Percentiles rank a stretch among this genome's conserved stretches.
Evolutionary conservation across 2,888 invertebrate species (phyloP).

Genomic region (Drosophila sordidapex): DNA sequence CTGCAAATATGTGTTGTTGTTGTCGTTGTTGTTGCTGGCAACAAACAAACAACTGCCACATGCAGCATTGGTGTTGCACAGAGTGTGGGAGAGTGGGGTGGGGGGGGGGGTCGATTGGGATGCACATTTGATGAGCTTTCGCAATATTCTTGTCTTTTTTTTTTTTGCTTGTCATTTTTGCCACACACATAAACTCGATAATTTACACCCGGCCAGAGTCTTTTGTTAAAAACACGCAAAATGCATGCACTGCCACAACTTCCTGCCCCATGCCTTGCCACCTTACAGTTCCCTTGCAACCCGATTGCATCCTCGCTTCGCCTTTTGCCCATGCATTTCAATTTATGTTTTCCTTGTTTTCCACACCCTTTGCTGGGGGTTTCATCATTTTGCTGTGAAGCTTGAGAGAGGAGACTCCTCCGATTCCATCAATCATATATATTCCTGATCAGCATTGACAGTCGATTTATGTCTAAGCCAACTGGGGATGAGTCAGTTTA

Average conservation of each 20-base stretch:
- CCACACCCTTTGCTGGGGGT: not conserved
- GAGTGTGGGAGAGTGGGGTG: not conserved
- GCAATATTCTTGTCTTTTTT: constrained; percentile 33
- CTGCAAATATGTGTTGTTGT: constrained; percentile 45
- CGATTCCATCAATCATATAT: not conserved
- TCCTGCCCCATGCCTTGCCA: not conserved
- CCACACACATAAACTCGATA: constrained; percentile 67
- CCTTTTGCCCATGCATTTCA: constrained; percentile 34
- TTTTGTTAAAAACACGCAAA: constrained; percentile 21
- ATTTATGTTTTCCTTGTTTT: constrained; percentile 25
- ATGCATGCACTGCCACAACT: constrained; percentile 11
- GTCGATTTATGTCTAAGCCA: not conserved
- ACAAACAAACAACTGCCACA: constrained; percentile 69
- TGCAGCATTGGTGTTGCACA: constrained; percentile 48
- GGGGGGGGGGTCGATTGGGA: not conserved
- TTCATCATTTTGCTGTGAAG: not conserved
- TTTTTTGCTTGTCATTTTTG: constrained; percentile 57
- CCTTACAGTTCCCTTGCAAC: not conserved
- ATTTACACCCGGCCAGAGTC: constrained; percentile 50
- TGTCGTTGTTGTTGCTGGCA: constrained; percentile 23
- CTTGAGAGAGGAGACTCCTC: not conserved
- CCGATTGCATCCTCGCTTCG: not conserved
- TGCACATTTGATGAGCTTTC: constrained; percentile 57
- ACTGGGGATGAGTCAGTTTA: too few relatives aligned
- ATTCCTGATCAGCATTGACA: not conserved